Conservation (phyloP, 2,888 invertebrate species). For the Agriopis marginaria region DNA sequence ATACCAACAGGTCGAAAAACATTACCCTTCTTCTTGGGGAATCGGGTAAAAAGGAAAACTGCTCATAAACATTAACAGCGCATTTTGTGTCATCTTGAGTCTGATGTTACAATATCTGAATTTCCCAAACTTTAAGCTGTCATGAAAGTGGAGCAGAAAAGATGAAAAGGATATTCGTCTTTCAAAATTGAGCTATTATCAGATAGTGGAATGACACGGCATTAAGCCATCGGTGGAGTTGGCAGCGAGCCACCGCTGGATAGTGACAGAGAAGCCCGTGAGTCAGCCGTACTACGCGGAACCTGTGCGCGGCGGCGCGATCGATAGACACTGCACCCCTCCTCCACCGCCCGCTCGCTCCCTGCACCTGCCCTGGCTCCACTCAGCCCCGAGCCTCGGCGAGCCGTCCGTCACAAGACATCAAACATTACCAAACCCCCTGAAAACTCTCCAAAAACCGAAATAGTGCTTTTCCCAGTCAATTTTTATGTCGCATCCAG, state of each 20-base stretch:
- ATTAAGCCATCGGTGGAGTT: constrained; percentile 70
- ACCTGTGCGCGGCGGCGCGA: constrained; percentile 78
- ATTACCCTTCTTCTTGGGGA: no score
- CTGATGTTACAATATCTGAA: background rate
- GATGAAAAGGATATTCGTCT: constrained; percentile 32
- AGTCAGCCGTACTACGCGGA: constrained; percentile 74
- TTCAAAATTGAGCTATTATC: constrained; percentile 67
- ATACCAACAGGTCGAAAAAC: no score
- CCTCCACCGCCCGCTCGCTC: constrained; percentile 54
- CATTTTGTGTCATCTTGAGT: background rate
- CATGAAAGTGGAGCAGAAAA: constrained; percentile 29
- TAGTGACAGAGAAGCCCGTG: constrained; percentile 72
- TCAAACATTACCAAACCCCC: constrained; percentile 47
- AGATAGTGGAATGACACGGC: constrained; percentile 63
- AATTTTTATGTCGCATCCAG: constrained; percentile 47
- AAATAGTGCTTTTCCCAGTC: constrained; percentile 58
- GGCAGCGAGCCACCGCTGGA: constrained; percentile 74
- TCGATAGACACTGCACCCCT: constrained; percentile 79
- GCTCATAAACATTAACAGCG: background rate
- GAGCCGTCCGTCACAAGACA: constrained; percentile 57
- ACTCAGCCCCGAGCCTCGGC: constrained; percentile 58
- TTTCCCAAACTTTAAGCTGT: background rate
- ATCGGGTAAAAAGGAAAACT: background rate
- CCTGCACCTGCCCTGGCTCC: constrained; percentile 63
- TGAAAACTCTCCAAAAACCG: constrained; percentile 54